Evolutionary conservation across 1,140 invertebrate genomes (phyloP), one percentile per base, ranked within the genome.

Genomic region (Micrasema minimum): DNA sequence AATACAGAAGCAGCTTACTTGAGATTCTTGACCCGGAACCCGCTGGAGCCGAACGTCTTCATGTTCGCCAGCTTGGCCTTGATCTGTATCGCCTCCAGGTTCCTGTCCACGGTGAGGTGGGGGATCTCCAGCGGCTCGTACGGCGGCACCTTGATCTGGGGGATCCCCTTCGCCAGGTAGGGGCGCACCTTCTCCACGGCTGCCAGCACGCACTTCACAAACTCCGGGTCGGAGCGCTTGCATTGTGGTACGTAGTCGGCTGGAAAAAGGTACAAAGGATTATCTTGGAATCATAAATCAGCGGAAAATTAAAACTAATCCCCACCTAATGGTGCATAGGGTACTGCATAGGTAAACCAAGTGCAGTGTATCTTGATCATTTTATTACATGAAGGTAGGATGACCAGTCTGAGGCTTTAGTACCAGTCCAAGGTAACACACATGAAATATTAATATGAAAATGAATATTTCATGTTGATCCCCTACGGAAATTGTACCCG

Each of bases 61-160:
- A 91, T 85, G 66, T 92, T 87, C 69, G 85, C 88, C 26, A 92
- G 79, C 2, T 87, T 87, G 0, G 90, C 89, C 75, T 89, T 90
- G 35, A 92, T 79, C 67, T 87, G 86, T 11, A 92, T 78, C 6
- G 88, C 84, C 6, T 90, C 86, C n/a, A 88, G 80, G 38, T 87
- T 89, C 69, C 89, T 84, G 75, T 91, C 88, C 4, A 92, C 82
- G 16, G 87, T 86, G 61, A 91, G 79, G 0, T 87, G 85, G 0
- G 88, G 88, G 3, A 92, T 81, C 5, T 79, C 76, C 53, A 91
- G 83, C 0, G 90, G 90, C 71, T 92, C 90, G 26, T 90, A 72
- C 0, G 88, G 77, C 0, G 90, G 90, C 1, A 91, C 77, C 69
- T 88, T 87, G 12, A 91, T 80, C 69, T 89, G 85, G 0, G 88